phyloP scores from a whole-genome alignment of 2,888 invertebrate genomes.

The Stratiomys singularior region DNA sequence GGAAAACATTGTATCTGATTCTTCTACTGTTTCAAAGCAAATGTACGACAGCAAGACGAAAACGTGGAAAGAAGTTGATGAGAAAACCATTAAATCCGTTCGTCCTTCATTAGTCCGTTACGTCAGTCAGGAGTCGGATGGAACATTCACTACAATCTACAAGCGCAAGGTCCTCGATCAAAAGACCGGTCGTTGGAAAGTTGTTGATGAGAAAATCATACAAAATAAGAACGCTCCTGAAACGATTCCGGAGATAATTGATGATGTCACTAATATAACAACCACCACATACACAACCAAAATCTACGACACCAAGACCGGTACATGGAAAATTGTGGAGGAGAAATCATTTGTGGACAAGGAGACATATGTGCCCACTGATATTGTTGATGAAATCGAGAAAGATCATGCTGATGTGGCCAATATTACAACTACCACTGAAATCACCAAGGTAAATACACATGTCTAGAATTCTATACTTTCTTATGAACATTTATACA shows the following conservation, averaged over 20 bases:
- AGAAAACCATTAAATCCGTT: conserved; percentile 55
- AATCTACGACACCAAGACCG: conserved; percentile 64
- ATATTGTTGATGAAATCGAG: conserved; percentile 65
- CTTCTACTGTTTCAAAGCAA: conserved; percentile 57
- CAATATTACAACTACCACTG: conserved; percentile 66
- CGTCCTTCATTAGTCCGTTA: conserved; percentile 63
- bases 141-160: conserved; percentile 63
- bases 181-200: conserved; percentile 64
- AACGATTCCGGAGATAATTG: conserved; percentile 64
- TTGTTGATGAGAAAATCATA: conserved; percentile 68
- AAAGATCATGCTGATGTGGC: conserved; percentile 66
- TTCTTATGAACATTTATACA: background rate
- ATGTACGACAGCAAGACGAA: conserved; percentile 65
- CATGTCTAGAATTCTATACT: conserved; percentile 1
- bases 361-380: conserved; percentile 64
- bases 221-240: conserved; percentile 61
- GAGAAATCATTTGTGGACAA: conserved; percentile 65
- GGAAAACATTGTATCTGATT: conserved; percentile 22
- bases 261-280: conserved; percentile 66
- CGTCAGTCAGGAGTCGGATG: conserved; percentile 64
- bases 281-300: conserved; percentile 66
- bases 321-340: conserved; percentile 65
- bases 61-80: conserved; percentile 62
- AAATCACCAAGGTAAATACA: conserved; percentile 65
- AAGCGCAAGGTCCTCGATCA: conserved; percentile 65